Conservation (phyloP, 2,113 vertebrate genomes). For the Nycticebus coucang region DNA sequence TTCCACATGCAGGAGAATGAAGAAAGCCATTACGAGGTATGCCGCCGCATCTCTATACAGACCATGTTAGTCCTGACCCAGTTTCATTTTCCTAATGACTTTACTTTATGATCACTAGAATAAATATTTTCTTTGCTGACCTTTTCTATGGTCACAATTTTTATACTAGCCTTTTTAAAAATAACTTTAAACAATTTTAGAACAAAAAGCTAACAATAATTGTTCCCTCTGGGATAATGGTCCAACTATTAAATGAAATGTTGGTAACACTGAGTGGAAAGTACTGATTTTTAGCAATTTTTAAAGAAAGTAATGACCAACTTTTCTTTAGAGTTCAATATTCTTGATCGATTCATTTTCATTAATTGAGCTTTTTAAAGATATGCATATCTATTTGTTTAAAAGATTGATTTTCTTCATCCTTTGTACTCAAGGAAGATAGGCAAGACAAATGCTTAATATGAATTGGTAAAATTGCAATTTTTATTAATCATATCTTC, state of each 20-base stretch:
- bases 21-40: constrained; percentile 84
- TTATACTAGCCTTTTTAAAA: background rate
- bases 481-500: background rate
- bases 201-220: background rate
- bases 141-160: background rate
- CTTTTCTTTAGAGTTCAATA: background rate
- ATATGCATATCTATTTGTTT: background rate
- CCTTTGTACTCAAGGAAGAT: background rate
- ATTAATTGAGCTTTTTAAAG: constrained; percentile 31
- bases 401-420: constrained; percentile 2
- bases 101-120: constrained; percentile 25
- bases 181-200: background rate
- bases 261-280: constrained; percentile 13
- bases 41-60: constrained; percentile 70
- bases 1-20: constrained; percentile 82
- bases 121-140: constrained; percentile 53
- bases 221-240: background rate
- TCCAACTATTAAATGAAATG: background rate
- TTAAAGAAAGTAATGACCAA: background rate
- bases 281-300: background rate
- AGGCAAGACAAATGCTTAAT: background rate
- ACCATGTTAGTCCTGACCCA: constrained; percentile 69
- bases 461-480: background rate
- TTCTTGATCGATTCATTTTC: background rate
- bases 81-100: constrained; percentile 71